phyloP scores from a whole-genome alignment of 2,797 vertebrate species.

The Spinibarbus caldwelli region DNA sequence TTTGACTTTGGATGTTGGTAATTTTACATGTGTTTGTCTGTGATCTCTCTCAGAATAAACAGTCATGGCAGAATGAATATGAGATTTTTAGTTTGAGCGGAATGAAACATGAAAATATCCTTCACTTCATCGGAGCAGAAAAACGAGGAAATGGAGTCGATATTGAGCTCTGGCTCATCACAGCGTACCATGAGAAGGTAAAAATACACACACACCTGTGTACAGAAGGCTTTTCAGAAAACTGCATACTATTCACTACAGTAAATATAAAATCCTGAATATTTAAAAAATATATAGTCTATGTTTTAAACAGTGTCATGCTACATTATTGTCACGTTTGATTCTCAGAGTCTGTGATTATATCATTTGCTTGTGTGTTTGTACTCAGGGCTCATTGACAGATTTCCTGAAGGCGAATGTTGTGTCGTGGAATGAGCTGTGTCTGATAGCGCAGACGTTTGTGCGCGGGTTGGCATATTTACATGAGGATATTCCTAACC shows the following conservation, averaged over 20 bases:
- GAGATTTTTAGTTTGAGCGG: slow-evolving; percentile 93
- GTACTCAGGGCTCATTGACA: slow-evolving; percentile 88
- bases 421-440: slow-evolving; percentile 94
- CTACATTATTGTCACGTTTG: too few species aligned
- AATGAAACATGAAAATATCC: slow-evolving; percentile 96
- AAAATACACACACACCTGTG: neutral
- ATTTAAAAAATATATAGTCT: neutral
- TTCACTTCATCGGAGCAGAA: slow-evolving; percentile 95
- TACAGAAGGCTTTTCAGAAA: neutral
- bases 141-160: slow-evolving; percentile 93
- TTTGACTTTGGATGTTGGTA: neutral
- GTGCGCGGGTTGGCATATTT: slow-evolving; percentile 92
- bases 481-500: slow-evolving; percentile 94
- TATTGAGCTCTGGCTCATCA: slow-evolving; percentile 96
- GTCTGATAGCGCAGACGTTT: slow-evolving; percentile 90
- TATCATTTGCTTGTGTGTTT: neutral
- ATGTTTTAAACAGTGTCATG: neutral
- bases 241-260: neutral
- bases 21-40: slow-evolving; percentile 6
- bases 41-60: slow-evolving; percentile 84
- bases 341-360: too few species aligned
- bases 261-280: neutral
- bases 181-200: slow-evolving; percentile 95
- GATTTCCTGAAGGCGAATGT: slow-evolving; percentile 96
- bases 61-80: slow-evolving; percentile 98